Evolutionary conservation across 2,113 vertebrate species (phyloP), one percentile per base, ranked within the genome.

Genomic region (Echinops telfairi): DNA sequence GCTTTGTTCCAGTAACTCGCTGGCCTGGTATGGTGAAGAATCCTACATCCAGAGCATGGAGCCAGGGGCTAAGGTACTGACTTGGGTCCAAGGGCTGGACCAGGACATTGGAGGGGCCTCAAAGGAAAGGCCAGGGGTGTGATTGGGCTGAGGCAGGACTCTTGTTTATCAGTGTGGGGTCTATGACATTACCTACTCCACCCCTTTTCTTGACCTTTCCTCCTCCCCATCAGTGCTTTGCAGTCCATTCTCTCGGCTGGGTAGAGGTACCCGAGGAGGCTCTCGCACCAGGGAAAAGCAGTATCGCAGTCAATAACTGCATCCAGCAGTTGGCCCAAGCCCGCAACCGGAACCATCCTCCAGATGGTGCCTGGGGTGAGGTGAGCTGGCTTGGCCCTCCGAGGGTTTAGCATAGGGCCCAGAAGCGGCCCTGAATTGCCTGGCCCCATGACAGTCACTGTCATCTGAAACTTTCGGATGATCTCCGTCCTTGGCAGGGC

Each of bases 221-320:
- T 62, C 80, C 31, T 68, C 80, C 71, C 87, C 1, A 0, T 94
- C 97, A 99, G 99, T 99, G 98, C 88, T 99, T 99, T 76, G 98
- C 99, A 0, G 99, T 99, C 80, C 99, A 98, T 9, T 99, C 99
- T 0, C 98, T 99, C 95, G 99, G 99, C 66, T 99, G 99, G 99
- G 98, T 99, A 94, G 99, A 99, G 97, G 99, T 99, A 83, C 99
- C 99, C 0, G 99, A 99, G 96, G 99, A 99, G 96, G 99, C 99
- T 96, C 94, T 99, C 94, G 98, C 98, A 79, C 99, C 99, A 0
- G 99, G 99, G 31, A 99, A 99, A 95, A 99, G 99, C 98, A 99
- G 99, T 96, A 98, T 99, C 0, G 99, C 98, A 0, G 99, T 99
- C 96, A 99, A 99, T 97, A 99, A 99, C 92, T 99, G 99, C 95